A percentile compares a stretch with the other conserved stretches of the same genome.
Conservation (phyloP, 1,140 invertebrate genomes). For the Sitodiplosis mosellana region DNA sequence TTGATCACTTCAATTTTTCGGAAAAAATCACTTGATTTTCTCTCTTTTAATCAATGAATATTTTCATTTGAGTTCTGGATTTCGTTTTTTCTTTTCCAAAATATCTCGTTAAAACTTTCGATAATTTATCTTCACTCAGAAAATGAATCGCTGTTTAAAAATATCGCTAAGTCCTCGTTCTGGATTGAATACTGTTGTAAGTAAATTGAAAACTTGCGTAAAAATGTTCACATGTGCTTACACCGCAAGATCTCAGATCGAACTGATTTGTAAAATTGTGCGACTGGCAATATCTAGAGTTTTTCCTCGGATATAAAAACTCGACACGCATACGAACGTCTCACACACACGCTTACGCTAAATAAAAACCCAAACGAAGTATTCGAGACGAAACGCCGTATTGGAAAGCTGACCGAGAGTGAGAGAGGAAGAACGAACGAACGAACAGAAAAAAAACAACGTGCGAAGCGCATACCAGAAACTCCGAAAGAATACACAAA, state of each 20-base stretch:
- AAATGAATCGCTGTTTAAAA: too few relatives aligned
- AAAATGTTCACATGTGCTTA: background rate
- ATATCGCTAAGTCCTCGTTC: background rate
- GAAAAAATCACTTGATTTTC: too few relatives aligned
- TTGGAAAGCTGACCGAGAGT: background rate
- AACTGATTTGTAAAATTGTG: slow-evolving; percentile 1
- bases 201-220: background rate
- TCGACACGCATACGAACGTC: too few relatives aligned
- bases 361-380: background rate
- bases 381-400: background rate
- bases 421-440: background rate
- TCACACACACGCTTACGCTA: background rate
- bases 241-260: slow-evolving; percentile 1
- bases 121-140: too few relatives aligned
- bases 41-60: too few relatives aligned
- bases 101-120: too few relatives aligned
- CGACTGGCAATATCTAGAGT: background rate
- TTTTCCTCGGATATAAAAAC: background rate
- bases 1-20: too few relatives aligned
- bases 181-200: too few relatives aligned
- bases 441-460: background rate
- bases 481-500: too few relatives aligned
- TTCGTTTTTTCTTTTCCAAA: too few relatives aligned
- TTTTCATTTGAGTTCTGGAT: too few relatives aligned
- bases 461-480: too few relatives aligned